phyloP scores from a whole-genome alignment of 2,113 vertebrate genomes.

The Rhipidura dahli region DNA sequence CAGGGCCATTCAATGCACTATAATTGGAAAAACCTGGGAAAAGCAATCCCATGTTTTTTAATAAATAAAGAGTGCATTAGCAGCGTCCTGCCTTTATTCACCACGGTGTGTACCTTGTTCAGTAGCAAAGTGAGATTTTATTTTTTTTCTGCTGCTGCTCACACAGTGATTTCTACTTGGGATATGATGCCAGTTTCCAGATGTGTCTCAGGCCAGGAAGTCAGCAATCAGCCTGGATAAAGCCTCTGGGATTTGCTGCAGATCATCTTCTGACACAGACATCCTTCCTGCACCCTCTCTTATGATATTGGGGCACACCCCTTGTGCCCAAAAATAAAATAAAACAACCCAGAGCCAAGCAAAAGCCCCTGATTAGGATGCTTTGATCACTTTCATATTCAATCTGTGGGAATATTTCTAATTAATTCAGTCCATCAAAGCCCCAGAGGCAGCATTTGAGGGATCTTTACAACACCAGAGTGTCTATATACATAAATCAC shows the following conservation, averaged over 20 bases:
- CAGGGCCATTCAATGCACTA: conserved; percentile 77
- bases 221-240: conserved; percentile 78
- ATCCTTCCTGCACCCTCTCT: conserved; percentile 59
- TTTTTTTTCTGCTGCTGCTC: not conserved
- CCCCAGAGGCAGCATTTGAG: not conserved
- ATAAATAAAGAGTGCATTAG: conserved; percentile 56
- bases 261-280: conserved; percentile 42
- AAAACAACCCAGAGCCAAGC: not conserved
- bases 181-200: conserved; percentile 50
- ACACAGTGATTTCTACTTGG: not conserved
- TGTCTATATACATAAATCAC: not conserved
- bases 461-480: not conserved
- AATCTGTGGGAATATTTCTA: not conserved
- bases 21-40: conserved; percentile 85
- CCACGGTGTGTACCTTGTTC: conserved; percentile 19
- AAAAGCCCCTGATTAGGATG: not conserved
- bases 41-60: conserved; percentile 61
- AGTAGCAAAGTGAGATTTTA: conserved; percentile 31
- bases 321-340: conserved; percentile 8
- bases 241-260: conserved; percentile 36
- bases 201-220: conserved; percentile 72
- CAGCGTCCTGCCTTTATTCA: conserved; percentile 45
- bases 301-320: conserved; percentile 33
- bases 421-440: not conserved
- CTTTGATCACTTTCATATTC: not conserved